Conservation (phyloP, 2,888 invertebrate species). For the Spodoptera exigua region DNA sequence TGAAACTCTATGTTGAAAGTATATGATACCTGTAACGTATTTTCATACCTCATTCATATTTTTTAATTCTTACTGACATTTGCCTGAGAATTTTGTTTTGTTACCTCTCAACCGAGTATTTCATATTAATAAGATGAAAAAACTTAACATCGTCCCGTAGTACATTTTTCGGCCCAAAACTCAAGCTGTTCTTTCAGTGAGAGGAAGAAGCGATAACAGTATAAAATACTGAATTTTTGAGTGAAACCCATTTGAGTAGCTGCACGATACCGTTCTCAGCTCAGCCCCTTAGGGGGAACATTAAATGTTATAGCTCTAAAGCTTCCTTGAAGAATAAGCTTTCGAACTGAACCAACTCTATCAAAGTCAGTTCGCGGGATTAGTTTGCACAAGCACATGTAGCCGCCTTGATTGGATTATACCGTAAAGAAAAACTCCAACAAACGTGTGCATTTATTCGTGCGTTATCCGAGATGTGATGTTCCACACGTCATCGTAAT, state of each 20-base stretch:
- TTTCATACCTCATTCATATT: too few relatives aligned
- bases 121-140: not conserved
- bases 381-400: slow-evolving; percentile 41
- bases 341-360: slow-evolving; percentile 46
- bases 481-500: slow-evolving; percentile 39
- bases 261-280: slow-evolving; percentile 37
- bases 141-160: slow-evolving; percentile 20
- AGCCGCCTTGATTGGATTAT: slow-evolving; percentile 35
- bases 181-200: slow-evolving; percentile 6
- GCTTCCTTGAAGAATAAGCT: slow-evolving; percentile 51
- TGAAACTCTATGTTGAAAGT: too few relatives aligned
- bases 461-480: slow-evolving; percentile 13
- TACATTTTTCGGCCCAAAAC: slow-evolving; percentile 27
- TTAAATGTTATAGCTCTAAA: slow-evolving; percentile 53
- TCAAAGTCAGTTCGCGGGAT: slow-evolving; percentile 48
- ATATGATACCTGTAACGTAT: too few relatives aligned
- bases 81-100: too few relatives aligned
- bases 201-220: slow-evolving; percentile 35
- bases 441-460: slow-evolving; percentile 30
- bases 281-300: slow-evolving; percentile 43
- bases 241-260: slow-evolving; percentile 45
- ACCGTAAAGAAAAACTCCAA: slow-evolving; percentile 28
- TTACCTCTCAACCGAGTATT: slow-evolving; percentile 14
- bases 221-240: slow-evolving; percentile 53
- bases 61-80: too few relatives aligned